Conservation (phyloP, 35 echinoderm and acorn worm genomes). For the Heliocidaris tuberculata region DNA sequence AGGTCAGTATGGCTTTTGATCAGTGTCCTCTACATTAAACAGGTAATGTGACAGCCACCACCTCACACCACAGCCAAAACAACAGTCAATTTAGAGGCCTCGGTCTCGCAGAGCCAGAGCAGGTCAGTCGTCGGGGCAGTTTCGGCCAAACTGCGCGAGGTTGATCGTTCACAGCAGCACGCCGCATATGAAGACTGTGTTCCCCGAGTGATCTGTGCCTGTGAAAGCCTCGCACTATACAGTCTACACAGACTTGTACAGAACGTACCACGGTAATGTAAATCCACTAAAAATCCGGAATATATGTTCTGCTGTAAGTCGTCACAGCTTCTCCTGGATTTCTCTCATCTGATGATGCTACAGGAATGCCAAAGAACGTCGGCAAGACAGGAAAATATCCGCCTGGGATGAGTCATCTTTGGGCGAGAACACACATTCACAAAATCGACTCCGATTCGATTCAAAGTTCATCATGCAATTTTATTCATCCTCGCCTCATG, state of each 20-base stretch:
- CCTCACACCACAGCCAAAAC: too few species aligned
- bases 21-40: too few species aligned
- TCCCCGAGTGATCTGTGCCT: neutral
- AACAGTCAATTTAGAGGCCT: too few species aligned
- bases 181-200: neutral
- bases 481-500: too few species aligned
- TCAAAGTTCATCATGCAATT: neutral
- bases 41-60: too few species aligned
- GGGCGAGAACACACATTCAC: neutral
- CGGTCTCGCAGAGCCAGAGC: neutral
- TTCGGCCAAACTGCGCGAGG: neutral
- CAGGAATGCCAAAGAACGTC: conserved; percentile 8
- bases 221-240: neutral
- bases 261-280: neutral
- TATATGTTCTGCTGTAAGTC: neutral
- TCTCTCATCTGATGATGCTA: neutral
- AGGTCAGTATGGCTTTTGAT: neutral
- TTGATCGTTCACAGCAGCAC: neutral
- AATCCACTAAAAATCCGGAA: conserved; percentile 26
- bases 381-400: conserved; percentile 34
- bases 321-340: neutral
- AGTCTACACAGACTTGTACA: neutral
- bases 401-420: conserved; percentile 3
- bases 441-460: neutral
- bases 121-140: neutral